Evolutionary conservation across 2,113 vertebrate species (phyloP).

Genomic region (Neopipo cinnamomea): DNA sequence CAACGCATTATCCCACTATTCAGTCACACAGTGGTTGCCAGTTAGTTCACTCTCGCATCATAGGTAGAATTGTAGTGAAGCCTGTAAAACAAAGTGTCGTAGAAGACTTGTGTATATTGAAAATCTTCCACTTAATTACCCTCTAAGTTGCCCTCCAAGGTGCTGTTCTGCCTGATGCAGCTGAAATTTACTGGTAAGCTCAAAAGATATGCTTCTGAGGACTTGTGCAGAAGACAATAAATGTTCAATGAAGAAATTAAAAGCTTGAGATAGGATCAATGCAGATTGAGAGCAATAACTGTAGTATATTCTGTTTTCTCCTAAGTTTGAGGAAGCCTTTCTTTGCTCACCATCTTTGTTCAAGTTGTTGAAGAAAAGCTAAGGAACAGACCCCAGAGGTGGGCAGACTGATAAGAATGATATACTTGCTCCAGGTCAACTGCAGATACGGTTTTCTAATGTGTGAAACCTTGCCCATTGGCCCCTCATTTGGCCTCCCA

Average conservation of each 20-base stretch:
- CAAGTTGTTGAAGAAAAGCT: neutral
- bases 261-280: neutral
- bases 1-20: neutral
- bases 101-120: neutral
- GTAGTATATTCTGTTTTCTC: neutral
- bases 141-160: neutral
- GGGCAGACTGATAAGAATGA: neutral
- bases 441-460: neutral
- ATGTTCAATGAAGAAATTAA: neutral
- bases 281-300: neutral
- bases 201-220: neutral
- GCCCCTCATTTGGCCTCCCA: neutral
- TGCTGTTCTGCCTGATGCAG: neutral
- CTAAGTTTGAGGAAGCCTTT: neutral
- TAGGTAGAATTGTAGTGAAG: neutral
- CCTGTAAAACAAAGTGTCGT: neutral
- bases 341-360: neutral
- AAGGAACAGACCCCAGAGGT: neutral
- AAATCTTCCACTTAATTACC: conserved; percentile 19
- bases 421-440: neutral
- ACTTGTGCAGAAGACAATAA: neutral
- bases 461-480: neutral
- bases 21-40: neutral
- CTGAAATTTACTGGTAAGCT: neutral
- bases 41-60: conserved; percentile 6